Percentiles rank a stretch among this genome's conserved stretches.
Conservation (phyloP, 1,140 invertebrate species). For the Temnothorax longispinosus region DNA sequence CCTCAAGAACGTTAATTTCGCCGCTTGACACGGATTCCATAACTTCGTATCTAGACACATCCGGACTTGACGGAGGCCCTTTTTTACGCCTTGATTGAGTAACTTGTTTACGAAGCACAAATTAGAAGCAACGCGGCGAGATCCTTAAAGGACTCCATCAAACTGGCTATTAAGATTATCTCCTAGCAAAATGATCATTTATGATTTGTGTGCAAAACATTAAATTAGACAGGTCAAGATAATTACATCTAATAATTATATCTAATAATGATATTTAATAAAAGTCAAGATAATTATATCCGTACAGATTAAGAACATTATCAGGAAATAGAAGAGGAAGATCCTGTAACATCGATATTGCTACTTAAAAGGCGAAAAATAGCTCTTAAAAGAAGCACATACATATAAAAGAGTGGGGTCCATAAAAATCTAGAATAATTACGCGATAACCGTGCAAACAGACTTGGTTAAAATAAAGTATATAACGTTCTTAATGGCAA, state of each 20-base stretch:
- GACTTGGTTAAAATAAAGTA: neutral
- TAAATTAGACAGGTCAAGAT: neutral
- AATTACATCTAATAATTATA: neutral
- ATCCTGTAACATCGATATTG: neutral
- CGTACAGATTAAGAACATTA: neutral
- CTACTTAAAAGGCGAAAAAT: neutral
- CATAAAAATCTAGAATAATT: neutral
- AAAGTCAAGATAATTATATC: neutral
- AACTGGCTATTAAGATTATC: neutral
- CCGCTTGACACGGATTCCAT: slow-evolving; percentile 52
- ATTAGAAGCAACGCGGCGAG: slow-evolving; percentile 57
- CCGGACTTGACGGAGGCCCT: neutral
- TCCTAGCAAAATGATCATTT: slow-evolving; percentile 19
- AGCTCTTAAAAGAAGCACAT: neutral
- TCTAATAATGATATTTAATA: no score
- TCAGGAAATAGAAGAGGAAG: neutral
- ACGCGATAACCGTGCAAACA: no score
- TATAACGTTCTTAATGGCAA: neutral
- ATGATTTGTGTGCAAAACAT: neutral
- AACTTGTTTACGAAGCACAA: slow-evolving; percentile 59
- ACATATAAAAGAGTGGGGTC: neutral
- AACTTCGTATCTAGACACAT: slow-evolving; percentile 34
- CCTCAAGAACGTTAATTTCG: slow-evolving; percentile 62
- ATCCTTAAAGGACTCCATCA: neutral
- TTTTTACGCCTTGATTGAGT: slow-evolving; percentile 47